Percentiles rank a stretch among this genome's conserved stretches.
These are phyloP conservation scores for Chrysolina haemoptera DNA, from an alignment of 2,888 invertebrate species.

Conservation along the genomic window DNA sequence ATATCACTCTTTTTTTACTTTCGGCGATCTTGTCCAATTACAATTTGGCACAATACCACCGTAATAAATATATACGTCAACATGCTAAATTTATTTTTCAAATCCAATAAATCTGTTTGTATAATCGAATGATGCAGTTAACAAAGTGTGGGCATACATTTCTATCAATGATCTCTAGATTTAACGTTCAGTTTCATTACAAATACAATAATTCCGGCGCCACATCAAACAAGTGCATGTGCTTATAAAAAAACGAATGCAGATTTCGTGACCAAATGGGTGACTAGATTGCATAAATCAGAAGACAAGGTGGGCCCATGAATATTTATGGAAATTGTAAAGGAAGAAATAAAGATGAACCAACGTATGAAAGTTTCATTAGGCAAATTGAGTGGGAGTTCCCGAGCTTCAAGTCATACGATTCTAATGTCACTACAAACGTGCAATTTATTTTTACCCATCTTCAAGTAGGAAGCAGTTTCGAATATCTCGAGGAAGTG, in stretches of 20 bases:
- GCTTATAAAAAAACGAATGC: constrained; percentile 7
- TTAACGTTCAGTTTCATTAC: neutral
- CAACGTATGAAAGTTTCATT: constrained; percentile 26
- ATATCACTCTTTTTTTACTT: neutral
- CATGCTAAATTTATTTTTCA: neutral
- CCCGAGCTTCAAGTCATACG: constrained; percentile 26
- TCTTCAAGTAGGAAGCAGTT: constrained; percentile 27
- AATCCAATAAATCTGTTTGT: neutral
- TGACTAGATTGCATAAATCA: constrained; percentile 16
- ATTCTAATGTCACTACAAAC: constrained; percentile 28
- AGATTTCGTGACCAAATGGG: constrained; percentile 21
- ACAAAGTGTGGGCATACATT: neutral
- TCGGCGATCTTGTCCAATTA: neutral
- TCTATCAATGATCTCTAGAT: neutral
- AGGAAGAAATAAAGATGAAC: constrained; percentile 16
- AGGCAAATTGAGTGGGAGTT: constrained; percentile 20
- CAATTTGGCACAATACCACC: neutral
- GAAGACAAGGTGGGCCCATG: constrained; percentile 10
- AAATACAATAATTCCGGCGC: constrained; percentile 2
- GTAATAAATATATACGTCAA: neutral
- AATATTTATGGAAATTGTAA: constrained; percentile 22
- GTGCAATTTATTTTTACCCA: constrained; percentile 29
- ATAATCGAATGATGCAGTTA: neutral
- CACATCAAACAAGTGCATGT: constrained; percentile 4
- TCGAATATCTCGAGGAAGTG: constrained; percentile 20